Evolutionary conservation across 1,140 invertebrate genomes (phyloP).

Genomic region (Anthonomus grandis): DNA sequence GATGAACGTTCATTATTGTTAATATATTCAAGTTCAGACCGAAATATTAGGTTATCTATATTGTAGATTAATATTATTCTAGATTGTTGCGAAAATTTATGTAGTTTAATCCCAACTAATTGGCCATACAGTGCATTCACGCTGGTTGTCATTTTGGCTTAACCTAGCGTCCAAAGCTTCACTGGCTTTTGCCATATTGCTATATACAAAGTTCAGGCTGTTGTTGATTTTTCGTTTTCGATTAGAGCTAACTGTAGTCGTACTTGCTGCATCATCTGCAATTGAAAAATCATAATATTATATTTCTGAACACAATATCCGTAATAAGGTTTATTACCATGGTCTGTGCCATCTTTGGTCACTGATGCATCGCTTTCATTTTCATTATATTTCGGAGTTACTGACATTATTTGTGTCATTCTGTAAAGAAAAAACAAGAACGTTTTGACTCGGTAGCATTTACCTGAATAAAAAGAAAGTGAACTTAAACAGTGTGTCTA

Average conservation of each 20-base stretch:
- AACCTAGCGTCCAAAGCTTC: neutral
- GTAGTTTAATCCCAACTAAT: neutral
- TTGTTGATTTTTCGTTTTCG: no score
- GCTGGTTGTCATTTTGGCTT: neutral
- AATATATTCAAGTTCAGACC: neutral
- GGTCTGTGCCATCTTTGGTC: no score
- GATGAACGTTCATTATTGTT: neutral
- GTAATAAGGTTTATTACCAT: neutral
- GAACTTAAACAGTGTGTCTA: no score
- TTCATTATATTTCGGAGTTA: no score
- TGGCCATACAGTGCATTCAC: neutral
- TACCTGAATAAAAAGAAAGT: no score
- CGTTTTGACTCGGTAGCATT: no score
- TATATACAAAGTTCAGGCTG: no score
- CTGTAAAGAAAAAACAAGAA: no score
- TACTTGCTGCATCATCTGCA: neutral
- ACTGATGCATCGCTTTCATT: no score
- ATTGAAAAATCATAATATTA: no score
- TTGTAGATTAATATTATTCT: neutral
- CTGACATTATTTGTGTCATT: no score
- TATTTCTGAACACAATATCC: neutral
- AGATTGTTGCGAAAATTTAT: neutral
- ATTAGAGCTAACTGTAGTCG: neutral
- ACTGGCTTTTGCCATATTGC: neutral
- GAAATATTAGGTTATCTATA: neutral